phyloP scores from a whole-genome alignment of 2,797 vertebrate species.

The Sebastes reedi region DNA sequence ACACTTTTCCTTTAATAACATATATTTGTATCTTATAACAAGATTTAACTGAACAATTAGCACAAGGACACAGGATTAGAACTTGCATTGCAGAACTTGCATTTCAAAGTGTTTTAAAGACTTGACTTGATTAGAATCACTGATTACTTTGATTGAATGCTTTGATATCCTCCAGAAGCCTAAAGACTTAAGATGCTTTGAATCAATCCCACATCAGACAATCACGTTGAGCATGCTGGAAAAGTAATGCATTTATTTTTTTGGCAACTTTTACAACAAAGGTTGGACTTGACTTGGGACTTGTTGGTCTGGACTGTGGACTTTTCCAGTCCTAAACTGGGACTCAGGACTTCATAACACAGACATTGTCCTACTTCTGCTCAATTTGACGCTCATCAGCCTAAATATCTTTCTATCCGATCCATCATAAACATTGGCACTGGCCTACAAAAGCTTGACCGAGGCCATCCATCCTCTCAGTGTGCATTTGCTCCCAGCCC shows the following conservation, averaged over 20 bases:
- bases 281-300: background rate
- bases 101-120: background rate
- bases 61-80: background rate
- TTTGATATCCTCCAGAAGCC: background rate
- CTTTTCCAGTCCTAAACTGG: background rate
- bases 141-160: background rate
- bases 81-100: background rate
- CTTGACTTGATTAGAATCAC: background rate
- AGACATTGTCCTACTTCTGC: background rate
- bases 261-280: background rate
- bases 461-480: background rate
- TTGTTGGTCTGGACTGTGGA: background rate
- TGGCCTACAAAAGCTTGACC: background rate
- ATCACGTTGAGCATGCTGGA: background rate
- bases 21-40: background rate
- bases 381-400: background rate
- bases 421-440: background rate
- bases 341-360: background rate
- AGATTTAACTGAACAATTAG: background rate
- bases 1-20: accelerated
- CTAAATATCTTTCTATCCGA: background rate
- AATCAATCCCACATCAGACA: background rate
- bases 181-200: background rate
- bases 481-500: background rate
- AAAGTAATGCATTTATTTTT: background rate